Evolutionary conservation across 2,113 vertebrate species (phyloP).

Genomic region (Bubo blakistoni): DNA sequence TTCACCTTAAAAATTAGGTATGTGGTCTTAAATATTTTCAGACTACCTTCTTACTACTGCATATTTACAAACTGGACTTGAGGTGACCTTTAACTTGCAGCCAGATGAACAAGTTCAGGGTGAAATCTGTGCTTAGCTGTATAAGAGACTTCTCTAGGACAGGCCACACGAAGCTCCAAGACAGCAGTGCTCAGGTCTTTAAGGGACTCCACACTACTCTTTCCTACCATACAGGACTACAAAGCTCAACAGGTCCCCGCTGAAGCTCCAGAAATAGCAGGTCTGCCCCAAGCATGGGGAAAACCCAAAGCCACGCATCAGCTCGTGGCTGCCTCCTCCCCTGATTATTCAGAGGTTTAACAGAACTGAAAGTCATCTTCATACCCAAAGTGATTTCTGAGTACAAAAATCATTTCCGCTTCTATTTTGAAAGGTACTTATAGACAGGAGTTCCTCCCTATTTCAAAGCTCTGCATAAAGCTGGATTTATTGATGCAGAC

Average conservation of each 20-base stretch:
- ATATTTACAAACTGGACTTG: neutral
- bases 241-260: neutral
- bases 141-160: neutral
- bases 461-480: neutral
- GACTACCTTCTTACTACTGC: neutral
- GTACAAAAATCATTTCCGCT: neutral
- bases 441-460: neutral
- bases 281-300: neutral
- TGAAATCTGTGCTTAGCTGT: neutral
- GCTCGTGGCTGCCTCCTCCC: neutral
- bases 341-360: neutral
- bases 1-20: neutral
- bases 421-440: neutral
- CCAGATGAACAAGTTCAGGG: neutral
- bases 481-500: neutral
- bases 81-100: neutral
- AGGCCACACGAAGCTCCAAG: neutral
- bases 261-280: neutral
- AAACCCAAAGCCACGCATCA: neutral
- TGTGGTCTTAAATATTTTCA: neutral
- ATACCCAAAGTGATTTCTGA: neutral
- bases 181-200: neutral
- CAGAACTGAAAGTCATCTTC: neutral
- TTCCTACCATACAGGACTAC: neutral
- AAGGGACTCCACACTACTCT: neutral